Evolutionary conservation across 2,888 invertebrate species (phyloP).

Genomic region (Peribatodes rhomboidaria): DNA sequence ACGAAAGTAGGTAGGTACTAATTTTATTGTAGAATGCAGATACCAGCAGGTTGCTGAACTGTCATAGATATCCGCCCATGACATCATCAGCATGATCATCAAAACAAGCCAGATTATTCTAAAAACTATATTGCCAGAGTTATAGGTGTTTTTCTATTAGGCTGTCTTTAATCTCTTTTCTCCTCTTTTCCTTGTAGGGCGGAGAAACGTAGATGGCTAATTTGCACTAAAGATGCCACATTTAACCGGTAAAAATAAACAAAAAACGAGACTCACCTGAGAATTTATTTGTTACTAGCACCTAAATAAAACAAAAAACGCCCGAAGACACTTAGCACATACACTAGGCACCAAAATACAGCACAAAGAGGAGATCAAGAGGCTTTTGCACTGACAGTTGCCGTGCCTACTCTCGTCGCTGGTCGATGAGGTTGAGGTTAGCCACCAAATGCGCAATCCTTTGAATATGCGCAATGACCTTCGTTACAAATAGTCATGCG

Average conservation of each 20-base stretch:
- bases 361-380: constrained; percentile 71
- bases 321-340: constrained; percentile 74
- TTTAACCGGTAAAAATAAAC: constrained; percentile 34
- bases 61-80: constrained; percentile 60
- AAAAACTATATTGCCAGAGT: not conserved
- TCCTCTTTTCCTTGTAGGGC: constrained; percentile 16
- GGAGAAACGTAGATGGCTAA: constrained; percentile 28
- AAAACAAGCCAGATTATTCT: constrained; percentile 17
- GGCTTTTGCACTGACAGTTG: constrained; percentile 72
- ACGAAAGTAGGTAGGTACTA: not conserved
- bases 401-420: constrained; percentile 61
- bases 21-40: not conserved
- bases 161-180: not conserved
- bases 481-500: constrained; percentile 77
- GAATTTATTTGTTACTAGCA: constrained; percentile 66
- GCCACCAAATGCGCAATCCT: constrained; percentile 83
- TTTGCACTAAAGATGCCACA: constrained; percentile 26
- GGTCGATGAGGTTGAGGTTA: constrained; percentile 82
- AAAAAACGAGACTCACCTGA: constrained; percentile 68
- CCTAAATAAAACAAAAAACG: constrained; percentile 67
- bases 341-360: constrained; percentile 81
- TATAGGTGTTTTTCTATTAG: not conserved
- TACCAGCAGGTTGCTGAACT: constrained; percentile 3
- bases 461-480: constrained; percentile 85
- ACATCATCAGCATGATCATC: constrained; percentile 60